Conservation (phyloP, 2,797 vertebrate species). For the Molossus alvarezi region DNA sequence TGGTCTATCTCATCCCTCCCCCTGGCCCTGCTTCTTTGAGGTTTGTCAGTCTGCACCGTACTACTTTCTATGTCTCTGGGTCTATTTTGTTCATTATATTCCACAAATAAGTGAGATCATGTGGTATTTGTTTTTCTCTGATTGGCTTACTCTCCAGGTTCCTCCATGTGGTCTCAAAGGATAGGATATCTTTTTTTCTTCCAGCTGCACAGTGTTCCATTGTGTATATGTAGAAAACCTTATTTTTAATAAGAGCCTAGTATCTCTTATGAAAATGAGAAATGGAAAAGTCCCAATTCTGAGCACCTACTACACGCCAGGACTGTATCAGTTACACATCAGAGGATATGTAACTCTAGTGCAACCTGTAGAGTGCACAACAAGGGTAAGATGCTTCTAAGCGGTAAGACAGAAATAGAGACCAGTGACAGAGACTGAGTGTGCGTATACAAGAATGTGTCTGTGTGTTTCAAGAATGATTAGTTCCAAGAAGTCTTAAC, state of each 20-base stretch:
- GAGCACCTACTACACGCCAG: not conserved
- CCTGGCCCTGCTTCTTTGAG: too few species aligned
- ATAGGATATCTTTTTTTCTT: too few species aligned
- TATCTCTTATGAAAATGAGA: not conserved
- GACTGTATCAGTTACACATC: not conserved
- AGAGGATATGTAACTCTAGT: not conserved
- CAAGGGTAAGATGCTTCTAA: not conserved
- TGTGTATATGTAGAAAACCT: not conserved
- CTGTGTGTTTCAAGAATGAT: not conserved
- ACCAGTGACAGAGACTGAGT: not conserved
- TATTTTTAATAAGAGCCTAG: not conserved
- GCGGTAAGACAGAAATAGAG: not conserved
- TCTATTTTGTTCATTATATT: too few species aligned
- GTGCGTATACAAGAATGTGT: not conserved
- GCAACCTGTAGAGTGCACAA: not conserved
- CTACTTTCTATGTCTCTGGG: too few species aligned
- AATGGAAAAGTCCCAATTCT: constrained; percentile 30
- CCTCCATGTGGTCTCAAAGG: too few species aligned
- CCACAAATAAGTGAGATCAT: too few species aligned
- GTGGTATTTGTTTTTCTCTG: too few species aligned
- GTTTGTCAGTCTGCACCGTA: too few species aligned
- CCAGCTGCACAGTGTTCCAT: too few species aligned
- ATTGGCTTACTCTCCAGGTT: too few species aligned
- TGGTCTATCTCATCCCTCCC: too few species aligned
- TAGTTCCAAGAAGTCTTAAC: constrained; percentile 11